phyloP scores from a whole-genome alignment of 2,113 vertebrate species.

The Sardina pilchardus region DNA sequence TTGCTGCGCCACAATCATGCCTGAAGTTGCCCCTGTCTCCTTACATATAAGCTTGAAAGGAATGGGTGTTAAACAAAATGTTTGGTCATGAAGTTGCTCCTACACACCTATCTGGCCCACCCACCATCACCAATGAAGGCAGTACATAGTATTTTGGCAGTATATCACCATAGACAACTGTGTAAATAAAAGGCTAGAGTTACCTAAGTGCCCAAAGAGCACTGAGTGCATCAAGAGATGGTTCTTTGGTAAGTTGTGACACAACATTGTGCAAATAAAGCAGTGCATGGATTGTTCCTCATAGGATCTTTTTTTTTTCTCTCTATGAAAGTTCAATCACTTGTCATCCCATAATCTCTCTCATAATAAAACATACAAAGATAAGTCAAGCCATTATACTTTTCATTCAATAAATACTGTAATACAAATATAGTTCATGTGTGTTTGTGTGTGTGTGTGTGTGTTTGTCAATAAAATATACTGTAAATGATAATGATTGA shows the following conservation, averaged over 20 bases:
- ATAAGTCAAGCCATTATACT: conserved; percentile 33
- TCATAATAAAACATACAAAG: conserved; percentile 30
- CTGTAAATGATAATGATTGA: conserved; percentile 23
- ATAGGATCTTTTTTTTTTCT: not conserved
- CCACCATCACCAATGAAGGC: conserved; percentile 2
- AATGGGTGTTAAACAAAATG: not conserved
- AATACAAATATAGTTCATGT: conserved; percentile 40
- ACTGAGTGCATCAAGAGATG: conserved; percentile 24
- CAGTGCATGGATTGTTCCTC: conserved; percentile 31
- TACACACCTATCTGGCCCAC: not conserved
- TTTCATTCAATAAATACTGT: conserved; percentile 36
- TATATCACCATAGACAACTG: conserved; percentile 35
- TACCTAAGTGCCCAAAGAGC: conserved; percentile 25
- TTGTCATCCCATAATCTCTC: conserved; percentile 32
- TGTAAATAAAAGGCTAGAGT: conserved; percentile 26
- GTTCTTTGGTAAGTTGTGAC: conserved; percentile 22
- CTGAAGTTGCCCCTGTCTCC: not conserved
- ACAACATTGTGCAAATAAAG: conserved; percentile 36
- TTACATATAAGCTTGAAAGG: not conserved
- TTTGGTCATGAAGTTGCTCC: not conserved
- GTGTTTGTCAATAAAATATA: conserved; percentile 1
- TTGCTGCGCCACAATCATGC: not conserved
- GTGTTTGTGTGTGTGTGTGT: not conserved
- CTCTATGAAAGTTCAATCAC: conserved; percentile 21
- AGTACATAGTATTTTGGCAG: conserved; percentile 19